phyloP scores from a whole-genome alignment of 1,140 invertebrate species.

The Lysiphlebus fabarum region DNA sequence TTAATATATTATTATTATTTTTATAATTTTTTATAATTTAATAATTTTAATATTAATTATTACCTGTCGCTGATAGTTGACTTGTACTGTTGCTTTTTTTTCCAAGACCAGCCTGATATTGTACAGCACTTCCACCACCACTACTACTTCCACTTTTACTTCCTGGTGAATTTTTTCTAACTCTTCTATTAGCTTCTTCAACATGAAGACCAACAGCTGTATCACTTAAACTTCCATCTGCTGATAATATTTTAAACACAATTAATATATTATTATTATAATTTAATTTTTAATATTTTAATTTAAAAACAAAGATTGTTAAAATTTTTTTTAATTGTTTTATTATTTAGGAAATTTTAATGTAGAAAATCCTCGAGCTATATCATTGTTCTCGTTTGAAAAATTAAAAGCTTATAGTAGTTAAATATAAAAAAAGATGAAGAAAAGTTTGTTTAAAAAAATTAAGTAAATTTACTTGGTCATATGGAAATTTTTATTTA shows the following conservation, averaged over 20 bases:
- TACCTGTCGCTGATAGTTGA: constrained; percentile 93
- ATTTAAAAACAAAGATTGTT: neutral
- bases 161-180: constrained; percentile 59
- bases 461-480: too few relatives aligned
- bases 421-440: too few relatives aligned
- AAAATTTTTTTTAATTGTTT: too few relatives aligned
- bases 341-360: too few relatives aligned
- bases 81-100: constrained; percentile 96
- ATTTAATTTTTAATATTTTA: too few relatives aligned
- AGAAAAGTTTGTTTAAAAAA: too few relatives aligned
- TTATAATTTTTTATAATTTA: constrained; percentile 8
- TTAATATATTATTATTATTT: neutral
- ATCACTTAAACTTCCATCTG: constrained; percentile 93
- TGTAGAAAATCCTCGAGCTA: too few relatives aligned
- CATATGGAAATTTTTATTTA: too few relatives aligned
- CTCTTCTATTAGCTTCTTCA: constrained; percentile 50
- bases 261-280: too few relatives aligned
- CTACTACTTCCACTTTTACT: constrained; percentile 56
- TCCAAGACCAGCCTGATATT: constrained; percentile 64
- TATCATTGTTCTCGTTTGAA: too few relatives aligned
- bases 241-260: too few relatives aligned
- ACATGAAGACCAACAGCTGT: constrained; percentile 71
- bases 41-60: constrained; percentile 33
- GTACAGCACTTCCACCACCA: constrained; percentile 51
- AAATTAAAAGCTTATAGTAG: too few relatives aligned